phyloP scores from a whole-genome alignment of 2,113 vertebrate genomes.

The Lipotes vexillifer region DNA sequence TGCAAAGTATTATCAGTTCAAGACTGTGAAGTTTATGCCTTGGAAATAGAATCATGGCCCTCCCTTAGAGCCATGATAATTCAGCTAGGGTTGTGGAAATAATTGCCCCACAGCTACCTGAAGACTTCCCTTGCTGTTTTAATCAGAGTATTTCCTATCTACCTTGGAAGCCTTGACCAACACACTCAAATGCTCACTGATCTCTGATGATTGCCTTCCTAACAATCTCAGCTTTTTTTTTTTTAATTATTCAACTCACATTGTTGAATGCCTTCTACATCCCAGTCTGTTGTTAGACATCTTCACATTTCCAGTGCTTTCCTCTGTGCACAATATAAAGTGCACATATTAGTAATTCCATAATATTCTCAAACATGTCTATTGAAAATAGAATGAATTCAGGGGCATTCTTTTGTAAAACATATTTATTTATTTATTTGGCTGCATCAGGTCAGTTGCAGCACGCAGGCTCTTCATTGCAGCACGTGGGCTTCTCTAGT shows the following conservation, averaged over 20 bases:
- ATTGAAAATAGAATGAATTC: background rate
- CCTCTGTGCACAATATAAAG: background rate
- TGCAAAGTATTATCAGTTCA: background rate
- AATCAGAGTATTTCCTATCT: background rate
- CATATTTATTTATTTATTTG: too few relatives aligned
- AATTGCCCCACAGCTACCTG: background rate
- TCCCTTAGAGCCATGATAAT: background rate
- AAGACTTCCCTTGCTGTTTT: background rate
- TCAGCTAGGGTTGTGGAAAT: background rate
- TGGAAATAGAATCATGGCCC: background rate
- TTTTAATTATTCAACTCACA: background rate
- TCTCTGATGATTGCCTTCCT: background rate
- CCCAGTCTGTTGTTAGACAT: background rate
- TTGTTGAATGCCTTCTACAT: background rate
- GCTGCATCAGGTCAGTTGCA: too few relatives aligned
- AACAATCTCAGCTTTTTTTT: background rate
- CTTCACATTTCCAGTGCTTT: background rate
- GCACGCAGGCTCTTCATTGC: fast-evolving
- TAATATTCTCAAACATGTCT: background rate
- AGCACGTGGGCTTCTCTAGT: too few relatives aligned
- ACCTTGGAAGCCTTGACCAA: background rate
- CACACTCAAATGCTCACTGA: background rate
- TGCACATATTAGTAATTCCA: background rate
- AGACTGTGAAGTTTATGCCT: background rate
- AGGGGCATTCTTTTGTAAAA: background rate